Conservation (phyloP, 2,888 invertebrate genomes). For the Drosophila ustulata region DNA sequence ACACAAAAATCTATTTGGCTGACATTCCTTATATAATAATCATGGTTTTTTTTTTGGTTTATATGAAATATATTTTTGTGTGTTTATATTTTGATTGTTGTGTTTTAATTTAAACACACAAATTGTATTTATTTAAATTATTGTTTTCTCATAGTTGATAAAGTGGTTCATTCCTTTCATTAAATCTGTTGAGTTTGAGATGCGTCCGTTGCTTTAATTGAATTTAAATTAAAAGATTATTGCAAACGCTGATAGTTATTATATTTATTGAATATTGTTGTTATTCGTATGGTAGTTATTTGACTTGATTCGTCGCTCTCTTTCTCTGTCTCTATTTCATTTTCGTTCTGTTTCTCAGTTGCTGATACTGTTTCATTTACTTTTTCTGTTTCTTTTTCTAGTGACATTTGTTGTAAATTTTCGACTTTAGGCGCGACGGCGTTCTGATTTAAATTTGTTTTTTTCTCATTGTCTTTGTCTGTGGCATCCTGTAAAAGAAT, state of each 20-base stretch:
- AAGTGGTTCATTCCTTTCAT: background rate
- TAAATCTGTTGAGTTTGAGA: background rate
- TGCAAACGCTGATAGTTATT: background rate
- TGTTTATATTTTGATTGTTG: constrained; percentile 1
- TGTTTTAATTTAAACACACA: constrained; percentile 11
- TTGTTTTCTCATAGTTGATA: constrained; percentile 16
- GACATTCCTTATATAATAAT: constrained; percentile 10
- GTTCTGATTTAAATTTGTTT: constrained; percentile 70
- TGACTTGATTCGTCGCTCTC: background rate
- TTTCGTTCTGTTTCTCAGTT: constrained; percentile 22
- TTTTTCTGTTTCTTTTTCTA: constrained; percentile 44
- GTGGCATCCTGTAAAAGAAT: constrained; percentile 85
- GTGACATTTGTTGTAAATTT: constrained; percentile 70
- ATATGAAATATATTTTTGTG: background rate
- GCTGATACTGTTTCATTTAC: constrained; percentile 27
- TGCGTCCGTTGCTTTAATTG: background rate
- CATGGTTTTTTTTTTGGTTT: constrained; percentile 1
- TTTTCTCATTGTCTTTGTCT: constrained; percentile 81
- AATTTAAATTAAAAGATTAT: background rate
- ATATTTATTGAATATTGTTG: background rate
- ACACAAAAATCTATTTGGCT: constrained; percentile 20
- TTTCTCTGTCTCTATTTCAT: constrained; percentile 2
- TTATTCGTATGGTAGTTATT: background rate
- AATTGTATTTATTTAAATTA: constrained; percentile 12
- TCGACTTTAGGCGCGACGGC: constrained; percentile 78